Base-by-base conservation (phyloP, 2,797 vertebrate genomes). In the Gastrophryne carolinensis region DNA sequence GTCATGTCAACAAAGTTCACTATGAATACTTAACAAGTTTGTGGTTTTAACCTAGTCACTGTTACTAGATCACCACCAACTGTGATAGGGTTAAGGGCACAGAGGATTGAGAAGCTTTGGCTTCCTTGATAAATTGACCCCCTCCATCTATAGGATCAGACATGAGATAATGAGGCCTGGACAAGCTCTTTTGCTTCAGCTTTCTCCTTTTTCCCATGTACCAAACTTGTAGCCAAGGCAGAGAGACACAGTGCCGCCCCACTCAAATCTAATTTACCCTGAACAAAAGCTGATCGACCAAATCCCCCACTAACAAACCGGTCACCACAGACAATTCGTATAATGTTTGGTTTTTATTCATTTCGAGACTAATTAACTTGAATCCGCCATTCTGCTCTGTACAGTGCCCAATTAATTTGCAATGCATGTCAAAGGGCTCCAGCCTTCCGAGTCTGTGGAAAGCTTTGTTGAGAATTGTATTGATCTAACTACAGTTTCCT, bases 321-420 rank as follows among this genome's bases (percentile, higher is more conserved):
- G 86, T 87, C 86, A 86, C 87, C 81, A 83, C 87, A 91, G 90
- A 91, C 88, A 91, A 90, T 90, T 89, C 92, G 90, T 92, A 91
- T 93, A 94, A 94, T 90, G 90, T 94, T 92, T 88, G 87, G 85
- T 88, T 84, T 90, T 89, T 89, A 91, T 93, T 94, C 92, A 90
- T 91, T 95, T 93, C 89, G 82, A 86, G 85, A 92, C 95, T 96
- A 96, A 98, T 97, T 99, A 97, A 96, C 95, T 95, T 92, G 91
- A 95, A 95, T 95, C 91, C 91, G 90, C 66, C 88, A 91, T 88
- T 87, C 87, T 88, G 84, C 90, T 89, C 90, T 84, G 91, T 92
- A 91, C 90, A 93, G 92, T 90, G 88, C 91, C 89, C 94, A 96
- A 96, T 98, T 96, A 93, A 93, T 95, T 81, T 60, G 83, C 89